Conservation (phyloP, 2,797 vertebrate genomes). For the Acanthurus tractus region DNA sequence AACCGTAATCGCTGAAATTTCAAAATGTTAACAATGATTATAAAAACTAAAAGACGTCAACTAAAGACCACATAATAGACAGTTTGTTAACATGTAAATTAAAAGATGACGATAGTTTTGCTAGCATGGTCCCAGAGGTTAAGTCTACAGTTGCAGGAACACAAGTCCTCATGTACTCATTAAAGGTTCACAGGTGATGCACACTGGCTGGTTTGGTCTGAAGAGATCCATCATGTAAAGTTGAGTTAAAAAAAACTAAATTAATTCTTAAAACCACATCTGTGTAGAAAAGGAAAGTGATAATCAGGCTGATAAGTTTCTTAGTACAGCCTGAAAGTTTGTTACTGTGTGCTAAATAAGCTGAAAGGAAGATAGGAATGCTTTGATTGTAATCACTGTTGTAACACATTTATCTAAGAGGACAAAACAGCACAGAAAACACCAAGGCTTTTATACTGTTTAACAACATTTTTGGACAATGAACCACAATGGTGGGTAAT, state of each 20-base stretch:
- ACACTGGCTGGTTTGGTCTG: not conserved
- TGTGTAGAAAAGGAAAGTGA: not conserved
- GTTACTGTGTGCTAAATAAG: not conserved
- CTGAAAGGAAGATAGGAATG: not conserved
- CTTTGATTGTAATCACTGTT: constrained; percentile 1
- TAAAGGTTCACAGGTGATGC: not conserved
- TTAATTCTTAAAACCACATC: not conserved
- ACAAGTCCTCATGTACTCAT: not conserved
- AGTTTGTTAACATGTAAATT: not conserved
- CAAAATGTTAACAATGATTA: not conserved
- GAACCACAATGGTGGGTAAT: not conserved
- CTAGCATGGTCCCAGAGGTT: not conserved
- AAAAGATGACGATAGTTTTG: not conserved
- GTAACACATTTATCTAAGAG: not conserved
- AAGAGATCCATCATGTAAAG: not conserved
- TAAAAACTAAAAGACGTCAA: not conserved
- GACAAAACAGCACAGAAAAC: not conserved
- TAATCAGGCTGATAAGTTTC: not conserved
- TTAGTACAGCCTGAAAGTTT: not conserved
- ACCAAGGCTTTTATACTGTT: not conserved
- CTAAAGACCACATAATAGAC: not conserved
- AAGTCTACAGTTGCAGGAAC: not conserved
- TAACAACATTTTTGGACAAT: not conserved
- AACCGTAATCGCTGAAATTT: not conserved
- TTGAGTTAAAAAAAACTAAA: not conserved